phyloP scores from a whole-genome alignment of 1,140 invertebrate genomes.

The Dendrolimus kikuchii region DNA sequence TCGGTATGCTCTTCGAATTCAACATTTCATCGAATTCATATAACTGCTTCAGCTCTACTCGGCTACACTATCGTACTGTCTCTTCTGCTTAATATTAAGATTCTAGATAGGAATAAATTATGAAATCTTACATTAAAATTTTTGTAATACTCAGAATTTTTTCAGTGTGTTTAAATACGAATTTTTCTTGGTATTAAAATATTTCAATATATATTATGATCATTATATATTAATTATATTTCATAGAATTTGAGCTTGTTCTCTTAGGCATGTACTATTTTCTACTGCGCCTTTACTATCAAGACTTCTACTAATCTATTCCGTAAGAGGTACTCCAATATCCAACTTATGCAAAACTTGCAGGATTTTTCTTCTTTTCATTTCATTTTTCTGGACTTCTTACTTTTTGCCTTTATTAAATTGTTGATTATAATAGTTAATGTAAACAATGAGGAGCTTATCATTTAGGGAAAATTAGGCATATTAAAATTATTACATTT shows the following conservation, averaged over 20 bases:
- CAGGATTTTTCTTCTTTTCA: too few relatives aligned
- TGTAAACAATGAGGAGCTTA: slow-evolving; percentile 55
- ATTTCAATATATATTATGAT: too few relatives aligned
- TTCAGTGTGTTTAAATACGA: too few relatives aligned
- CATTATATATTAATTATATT: not conserved
- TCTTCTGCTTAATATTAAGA: slow-evolving; percentile 27
- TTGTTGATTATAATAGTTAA: too few relatives aligned
- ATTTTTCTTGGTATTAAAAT: too few relatives aligned
- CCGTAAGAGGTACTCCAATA: too few relatives aligned
- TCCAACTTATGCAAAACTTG: too few relatives aligned
- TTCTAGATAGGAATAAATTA: slow-evolving; percentile 33
- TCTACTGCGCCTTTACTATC: slow-evolving; percentile 33
- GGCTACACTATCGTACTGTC: slow-evolving; percentile 30
- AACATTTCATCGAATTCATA: slow-evolving; percentile 36
- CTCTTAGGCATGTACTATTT: slow-evolving; percentile 40
- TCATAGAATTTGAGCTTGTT: slow-evolving; percentile 29
- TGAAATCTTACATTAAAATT: slow-evolving; percentile 1
- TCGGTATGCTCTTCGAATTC: slow-evolving; percentile 31
- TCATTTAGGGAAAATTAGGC: slow-evolving; percentile 55
- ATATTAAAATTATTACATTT: slow-evolving; percentile 32
- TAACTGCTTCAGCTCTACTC: slow-evolving; percentile 38
- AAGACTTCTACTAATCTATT: not conserved
- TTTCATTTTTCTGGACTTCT: too few relatives aligned
- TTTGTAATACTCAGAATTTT: not conserved
- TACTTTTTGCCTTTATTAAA: too few relatives aligned